Base-by-base conservation (phyloP, 2,797 vertebrate species). In the Phrynocephalus guinanensis region DNA sequence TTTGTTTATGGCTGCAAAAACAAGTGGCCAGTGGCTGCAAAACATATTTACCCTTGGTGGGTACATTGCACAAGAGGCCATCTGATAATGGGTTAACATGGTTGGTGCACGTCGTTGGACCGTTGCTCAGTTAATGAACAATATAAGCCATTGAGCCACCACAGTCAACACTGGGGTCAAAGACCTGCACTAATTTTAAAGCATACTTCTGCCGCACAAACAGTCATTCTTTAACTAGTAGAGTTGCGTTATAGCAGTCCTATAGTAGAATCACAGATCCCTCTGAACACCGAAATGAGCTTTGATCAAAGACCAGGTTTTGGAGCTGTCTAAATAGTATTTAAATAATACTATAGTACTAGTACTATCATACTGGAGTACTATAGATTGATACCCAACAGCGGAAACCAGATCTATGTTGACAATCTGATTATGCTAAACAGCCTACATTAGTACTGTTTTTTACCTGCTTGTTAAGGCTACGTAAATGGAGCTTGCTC, bases 161-260 rank as follows among this genome's bases (percentile, higher is more conserved):
- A 10, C 3, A n/a, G 30, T 56, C 18, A 79, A 33, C 68, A 3
- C 15, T 10, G 44, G 72, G 84, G 76, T 73, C 88, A 86, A 63
- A 50, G 77, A 77, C n/a, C 11, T 63, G 52, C 10, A 7, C 38
- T 16, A 10, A 22, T 70, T 83, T 2, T 28, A 63, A 63, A 56
- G 0, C 1, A 80, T 63, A 5, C 38, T 72, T 1, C 77, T 73
- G 68, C 75, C 68, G 30, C 5, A 9, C 52, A 63, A 10, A 66
- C 79, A 63, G 38, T 76, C 78, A 44, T 78, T 87, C 24, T 50
- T 79, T 83, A 71, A 60, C 20, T 60, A 66, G 79, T 8, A 50
- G 22, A n/a, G 24, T 10, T 70, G 0, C 15, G 6, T 66, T 66
- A 9, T 2, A 9, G 26, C 52, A 86, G 77, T 20, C 6, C 10